Conservation (phyloP, 2,888 invertebrate species). For the Hecatera dysodea region DNA sequence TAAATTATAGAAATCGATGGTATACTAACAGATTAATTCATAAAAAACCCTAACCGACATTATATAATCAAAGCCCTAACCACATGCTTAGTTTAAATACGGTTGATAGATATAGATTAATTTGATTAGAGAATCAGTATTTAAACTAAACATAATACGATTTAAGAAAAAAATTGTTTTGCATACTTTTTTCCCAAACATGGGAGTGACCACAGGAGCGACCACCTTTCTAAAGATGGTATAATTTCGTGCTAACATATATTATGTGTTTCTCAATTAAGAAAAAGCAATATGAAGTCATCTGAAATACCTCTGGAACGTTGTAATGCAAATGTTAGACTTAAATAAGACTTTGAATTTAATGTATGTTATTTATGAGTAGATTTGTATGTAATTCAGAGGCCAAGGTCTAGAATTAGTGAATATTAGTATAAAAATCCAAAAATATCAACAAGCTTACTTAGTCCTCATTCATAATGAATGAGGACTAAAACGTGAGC, state of each 20-base stretch:
- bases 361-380: not conserved
- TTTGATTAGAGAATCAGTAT: too few species aligned
- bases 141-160: too few species aligned
- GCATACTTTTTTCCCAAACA: too few species aligned
- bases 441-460: slow-evolving; percentile 10
- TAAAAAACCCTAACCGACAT: too few species aligned
- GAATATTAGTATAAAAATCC: not conserved
- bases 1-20: not conserved
- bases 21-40: too few species aligned
- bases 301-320: not conserved
- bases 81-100: not conserved
- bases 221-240: not conserved
- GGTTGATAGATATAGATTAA: too few species aligned
- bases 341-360: slow-evolving; percentile 7
- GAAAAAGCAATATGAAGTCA: not conserved
- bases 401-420: not conserved
- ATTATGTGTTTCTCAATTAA: not conserved
- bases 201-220: too few species aligned
- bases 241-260: not conserved
- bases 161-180: too few species aligned
- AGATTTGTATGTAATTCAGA: slow-evolving; percentile 10
- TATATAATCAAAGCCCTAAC: too few species aligned
- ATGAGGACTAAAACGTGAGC: not conserved
- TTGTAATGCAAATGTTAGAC: not conserved
- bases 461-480: too few species aligned